Evolutionary conservation across 2,113 vertebrate species (phyloP).

Genomic region (Cavia aperea): DNA sequence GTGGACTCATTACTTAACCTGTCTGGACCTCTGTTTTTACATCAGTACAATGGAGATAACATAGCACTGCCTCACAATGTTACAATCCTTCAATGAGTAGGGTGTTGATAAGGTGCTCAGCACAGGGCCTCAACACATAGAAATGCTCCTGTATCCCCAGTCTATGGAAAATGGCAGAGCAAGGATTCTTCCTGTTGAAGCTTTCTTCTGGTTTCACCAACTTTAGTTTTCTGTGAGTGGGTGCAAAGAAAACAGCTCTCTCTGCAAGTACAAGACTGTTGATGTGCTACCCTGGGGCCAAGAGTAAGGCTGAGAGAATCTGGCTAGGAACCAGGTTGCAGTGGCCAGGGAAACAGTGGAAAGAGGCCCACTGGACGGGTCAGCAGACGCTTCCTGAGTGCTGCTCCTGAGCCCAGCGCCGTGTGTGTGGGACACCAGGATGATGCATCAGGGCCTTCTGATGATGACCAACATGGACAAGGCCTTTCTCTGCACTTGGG

Average conservation of each 20-base stretch:
- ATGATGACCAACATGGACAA: neutral
- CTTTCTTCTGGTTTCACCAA: neutral
- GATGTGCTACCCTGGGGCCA: neutral
- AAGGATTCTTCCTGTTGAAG: neutral
- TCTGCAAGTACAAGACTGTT: neutral
- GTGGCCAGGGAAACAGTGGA: neutral
- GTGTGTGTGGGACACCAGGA: neutral
- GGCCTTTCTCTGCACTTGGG: neutral
- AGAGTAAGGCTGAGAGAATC: neutral
- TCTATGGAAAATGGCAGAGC: neutral
- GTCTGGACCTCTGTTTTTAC: conserved; percentile 7
- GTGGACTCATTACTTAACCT: neutral
- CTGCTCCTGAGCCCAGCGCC: neutral
- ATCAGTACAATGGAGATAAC: neutral
- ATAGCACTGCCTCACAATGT: neutral
- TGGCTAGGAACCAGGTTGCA: neutral
- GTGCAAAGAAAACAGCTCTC: conserved; percentile 19
- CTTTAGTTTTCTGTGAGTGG: neutral
- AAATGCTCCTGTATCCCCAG: neutral
- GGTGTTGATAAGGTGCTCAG: neutral
- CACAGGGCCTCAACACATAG: neutral
- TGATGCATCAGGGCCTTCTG: neutral
- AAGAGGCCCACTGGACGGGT: neutral
- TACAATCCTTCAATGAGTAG: neutral
- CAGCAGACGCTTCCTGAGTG: neutral